Conservation (phyloP, 1,140 invertebrate genomes). For the Gryon sp. region DNA sequence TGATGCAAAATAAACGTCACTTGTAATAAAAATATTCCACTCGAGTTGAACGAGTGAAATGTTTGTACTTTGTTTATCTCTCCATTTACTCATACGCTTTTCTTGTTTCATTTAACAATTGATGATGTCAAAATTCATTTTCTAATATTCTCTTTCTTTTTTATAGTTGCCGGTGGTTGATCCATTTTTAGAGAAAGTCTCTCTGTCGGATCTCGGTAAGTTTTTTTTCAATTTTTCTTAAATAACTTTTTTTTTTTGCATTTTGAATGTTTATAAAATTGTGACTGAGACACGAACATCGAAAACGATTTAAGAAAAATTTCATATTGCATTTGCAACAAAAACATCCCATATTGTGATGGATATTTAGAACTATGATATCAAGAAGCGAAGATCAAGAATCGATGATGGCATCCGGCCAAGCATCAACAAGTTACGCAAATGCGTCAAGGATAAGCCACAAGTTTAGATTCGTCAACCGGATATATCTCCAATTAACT, state of each 20-base stretch:
- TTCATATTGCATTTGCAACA: too few species aligned
- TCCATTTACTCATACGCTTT: too few species aligned
- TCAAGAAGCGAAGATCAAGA: constrained; percentile 35
- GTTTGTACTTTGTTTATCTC: constrained; percentile 7
- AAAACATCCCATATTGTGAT: too few species aligned
- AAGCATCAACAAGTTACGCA: constrained; percentile 60
- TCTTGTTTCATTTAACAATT: too few species aligned
- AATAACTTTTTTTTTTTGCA: too few species aligned
- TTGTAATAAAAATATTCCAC: too few species aligned
- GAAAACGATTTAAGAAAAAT: too few species aligned
- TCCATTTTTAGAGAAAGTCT: constrained; percentile 93
- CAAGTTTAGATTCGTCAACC: constrained; percentile 22
- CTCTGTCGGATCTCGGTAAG: constrained; percentile 91
- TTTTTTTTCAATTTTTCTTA: constrained; percentile 63
- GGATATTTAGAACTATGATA: too few species aligned
- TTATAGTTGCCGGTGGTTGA: constrained; percentile 93
- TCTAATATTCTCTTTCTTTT: constrained; percentile 41
- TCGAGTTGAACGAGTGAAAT: constrained; percentile 18
- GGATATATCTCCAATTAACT: too few species aligned
- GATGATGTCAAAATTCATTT: too few species aligned
- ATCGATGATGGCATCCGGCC: constrained; percentile 52
- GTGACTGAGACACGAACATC: constrained; percentile 1
- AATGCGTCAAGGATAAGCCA: constrained; percentile 51
- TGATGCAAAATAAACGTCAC: too few species aligned
- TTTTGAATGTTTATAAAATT: not conserved